Evolutionary conservation across 2,113 vertebrate species (phyloP).

Genomic region (Bucco capensis): DNA sequence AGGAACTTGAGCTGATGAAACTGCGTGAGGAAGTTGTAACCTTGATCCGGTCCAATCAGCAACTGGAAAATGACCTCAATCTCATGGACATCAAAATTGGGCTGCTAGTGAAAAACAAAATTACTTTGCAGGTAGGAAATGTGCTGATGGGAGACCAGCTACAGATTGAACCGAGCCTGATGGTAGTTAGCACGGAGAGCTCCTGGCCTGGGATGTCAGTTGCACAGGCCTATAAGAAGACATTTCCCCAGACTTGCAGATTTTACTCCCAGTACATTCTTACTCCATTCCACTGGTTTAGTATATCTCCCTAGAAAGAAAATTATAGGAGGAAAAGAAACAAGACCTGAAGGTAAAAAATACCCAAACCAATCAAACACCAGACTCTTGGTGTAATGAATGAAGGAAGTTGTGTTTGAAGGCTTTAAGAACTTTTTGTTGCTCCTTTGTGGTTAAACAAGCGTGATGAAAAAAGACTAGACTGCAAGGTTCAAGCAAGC

Average conservation of each 20-base stretch:
- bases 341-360: neutral
- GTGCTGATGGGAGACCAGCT: neutral
- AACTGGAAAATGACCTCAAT: constrained; percentile 96
- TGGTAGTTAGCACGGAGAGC: neutral
- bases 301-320: neutral
- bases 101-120: constrained; percentile 96
- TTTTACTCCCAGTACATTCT: neutral
- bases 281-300: neutral
- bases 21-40: constrained; percentile 94
- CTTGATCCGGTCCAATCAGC: constrained; percentile 95
- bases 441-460: neutral
- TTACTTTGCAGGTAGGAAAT: constrained; percentile 84
- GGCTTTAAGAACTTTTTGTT: neutral
- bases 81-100: constrained; percentile 99
- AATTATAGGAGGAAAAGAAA: no score
- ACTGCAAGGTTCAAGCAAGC: no score
- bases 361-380: neutral
- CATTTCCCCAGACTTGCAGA: neutral
- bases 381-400: neutral
- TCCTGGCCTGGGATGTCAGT: neutral
- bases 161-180: neutral
- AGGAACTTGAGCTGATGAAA: constrained; percentile 94
- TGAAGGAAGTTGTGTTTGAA: neutral
- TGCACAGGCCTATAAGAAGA: neutral
- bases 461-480: neutral